A percentile compares a stretch with the other conserved stretches of the same genome.
Conservation (phyloP, 2,888 invertebrate genomes). For the Scaptomyza parva region DNA sequence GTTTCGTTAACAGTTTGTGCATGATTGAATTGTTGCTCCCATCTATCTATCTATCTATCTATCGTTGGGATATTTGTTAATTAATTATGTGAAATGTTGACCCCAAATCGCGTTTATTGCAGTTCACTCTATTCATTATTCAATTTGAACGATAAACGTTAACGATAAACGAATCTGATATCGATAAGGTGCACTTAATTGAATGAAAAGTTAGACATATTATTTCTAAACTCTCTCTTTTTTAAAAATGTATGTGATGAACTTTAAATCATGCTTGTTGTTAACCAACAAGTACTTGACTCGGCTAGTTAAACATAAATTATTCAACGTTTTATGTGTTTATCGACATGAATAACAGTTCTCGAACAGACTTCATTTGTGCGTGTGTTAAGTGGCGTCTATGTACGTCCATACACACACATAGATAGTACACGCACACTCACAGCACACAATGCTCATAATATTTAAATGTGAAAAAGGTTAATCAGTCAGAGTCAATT, state of each 20-base stretch:
- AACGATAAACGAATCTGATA: not conserved
- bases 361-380: not conserved
- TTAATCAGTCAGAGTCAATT: conserved; percentile 59
- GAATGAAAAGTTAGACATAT: conserved; percentile 15
- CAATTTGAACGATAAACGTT: conserved; percentile 26
- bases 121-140: conserved; percentile 32
- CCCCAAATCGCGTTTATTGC: conserved; percentile 46
- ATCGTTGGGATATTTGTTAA: conserved; percentile 35
- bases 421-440: conserved; percentile 5
- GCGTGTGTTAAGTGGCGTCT: not conserved
- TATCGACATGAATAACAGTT: not conserved
- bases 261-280: not conserved
- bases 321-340: no score
- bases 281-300: no score
- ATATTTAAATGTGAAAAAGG: conserved; percentile 41
- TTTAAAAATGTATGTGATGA: no score
- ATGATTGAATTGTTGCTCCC: conserved; percentile 46
- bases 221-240: no score
- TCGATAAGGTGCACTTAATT: conserved; percentile 38
- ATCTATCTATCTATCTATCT: conserved; percentile 16
- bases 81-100: conserved; percentile 40
- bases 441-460: conserved; percentile 3
- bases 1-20: not conserved
- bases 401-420: no score
- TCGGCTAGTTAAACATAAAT: no score